phyloP scores from a whole-genome alignment of 2,888 invertebrate species.

The Caenorhabditis japonica region DNA sequence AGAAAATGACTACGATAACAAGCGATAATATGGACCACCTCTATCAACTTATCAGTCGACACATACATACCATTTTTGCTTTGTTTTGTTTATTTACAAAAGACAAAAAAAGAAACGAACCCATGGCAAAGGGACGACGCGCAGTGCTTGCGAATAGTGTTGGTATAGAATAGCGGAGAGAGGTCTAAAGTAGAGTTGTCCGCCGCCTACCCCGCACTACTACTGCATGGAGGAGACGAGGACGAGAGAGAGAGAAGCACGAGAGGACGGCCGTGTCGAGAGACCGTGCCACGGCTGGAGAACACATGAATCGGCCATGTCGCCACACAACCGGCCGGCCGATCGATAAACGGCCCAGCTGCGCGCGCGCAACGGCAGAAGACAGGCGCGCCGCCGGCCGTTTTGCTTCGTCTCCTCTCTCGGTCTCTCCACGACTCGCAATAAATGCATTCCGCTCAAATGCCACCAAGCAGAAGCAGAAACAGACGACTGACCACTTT shows the following conservation, averaged over 20 bases:
- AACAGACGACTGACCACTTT: slow-evolving; percentile 29
- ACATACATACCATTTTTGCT: neutral
- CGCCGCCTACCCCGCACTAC: slow-evolving; percentile 55
- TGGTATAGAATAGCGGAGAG: slow-evolving; percentile 57
- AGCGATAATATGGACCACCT: no score
- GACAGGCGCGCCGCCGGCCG: no score
- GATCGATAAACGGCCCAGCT: slow-evolving; percentile 56
- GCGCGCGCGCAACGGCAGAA: slow-evolving; percentile 41
- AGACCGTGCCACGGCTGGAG: slow-evolving; percentile 9
- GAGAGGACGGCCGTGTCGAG: slow-evolving; percentile 17
- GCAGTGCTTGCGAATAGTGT: slow-evolving; percentile 56
- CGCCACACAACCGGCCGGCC: slow-evolving; percentile 10
- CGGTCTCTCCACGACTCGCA: slow-evolving; percentile 41
- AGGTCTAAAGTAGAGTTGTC: slow-evolving; percentile 55
- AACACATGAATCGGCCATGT: slow-evolving; percentile 11
- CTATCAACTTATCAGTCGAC: neutral
- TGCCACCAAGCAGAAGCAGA: slow-evolving; percentile 31
- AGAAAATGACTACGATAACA: no score
- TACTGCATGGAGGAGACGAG: slow-evolving; percentile 34
- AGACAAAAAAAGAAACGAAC: slow-evolving; percentile 40
- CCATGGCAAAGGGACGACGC: slow-evolving; percentile 57
- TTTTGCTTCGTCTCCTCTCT: no score
- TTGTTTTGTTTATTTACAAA: slow-evolving; percentile 1
- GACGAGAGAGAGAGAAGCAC: slow-evolving; percentile 27
- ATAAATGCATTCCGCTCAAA: slow-evolving; percentile 43